Evolutionary conservation across 2,888 invertebrate species (phyloP), one percentile per base, ranked within the genome.

Genomic region (Esperia sulphurella): DNA sequence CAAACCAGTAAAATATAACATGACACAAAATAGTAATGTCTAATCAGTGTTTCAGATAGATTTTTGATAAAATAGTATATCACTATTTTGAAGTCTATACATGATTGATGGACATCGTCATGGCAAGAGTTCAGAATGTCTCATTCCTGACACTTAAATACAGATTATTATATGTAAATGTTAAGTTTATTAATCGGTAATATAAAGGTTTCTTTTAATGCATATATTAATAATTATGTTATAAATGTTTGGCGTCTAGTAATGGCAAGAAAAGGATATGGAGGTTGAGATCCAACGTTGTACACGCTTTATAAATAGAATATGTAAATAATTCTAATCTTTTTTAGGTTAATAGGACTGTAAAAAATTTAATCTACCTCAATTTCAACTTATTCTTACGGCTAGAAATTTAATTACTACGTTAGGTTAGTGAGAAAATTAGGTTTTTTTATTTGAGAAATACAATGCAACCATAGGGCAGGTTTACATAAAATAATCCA

Each of bases 351-450:
- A 89, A 86, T 89, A 89, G 89, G 87, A 84, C 78, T 88, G 82
- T 89, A 87, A 88, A 88, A 87, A 88, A 84, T 79, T 84, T 81
- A 80, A 89, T 88, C 89, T 89, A 89, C 89, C 89, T 89, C 89
- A 89, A 83, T 79, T 71, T 71, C 76, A 87, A 88, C 83, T 85
- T 87, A 86, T 83, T 79, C 73, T 81, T 84, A 82, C 68, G 78
- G 75, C 69, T 86, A 88, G 83, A 78, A 80, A 69, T 77, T 71
- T 79, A 83, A 79, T 78, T 78, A 83, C 70, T 82, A 79, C 67
- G 64, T 83, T 88, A 88, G 85, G 81, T 86, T 88, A 88, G 84
- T 85, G 83, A 86, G 72, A 71, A 58, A 68, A 61, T 67, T 77
- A 71, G 68, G 61, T 72, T 71, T 75, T 73, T 72, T 77, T 83